A percentile compares a stretch with the other conserved stretches of the same genome.
These are phyloP conservation scores for Sylvicola cinctus DNA, from an alignment of 2,888 invertebrate species.

Conservation along the genomic window DNA sequence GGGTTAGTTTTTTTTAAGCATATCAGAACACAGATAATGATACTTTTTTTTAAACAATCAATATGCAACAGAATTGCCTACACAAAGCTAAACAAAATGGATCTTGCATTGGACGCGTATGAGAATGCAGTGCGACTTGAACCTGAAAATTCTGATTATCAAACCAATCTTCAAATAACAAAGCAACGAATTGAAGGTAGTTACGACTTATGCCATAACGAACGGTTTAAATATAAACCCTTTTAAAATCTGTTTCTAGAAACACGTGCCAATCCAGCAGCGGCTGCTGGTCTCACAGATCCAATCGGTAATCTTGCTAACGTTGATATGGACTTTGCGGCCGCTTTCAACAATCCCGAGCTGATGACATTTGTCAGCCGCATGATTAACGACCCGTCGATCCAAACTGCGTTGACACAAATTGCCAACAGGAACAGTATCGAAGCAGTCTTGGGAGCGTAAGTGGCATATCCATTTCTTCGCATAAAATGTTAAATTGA, in stretches of 20 bases:
- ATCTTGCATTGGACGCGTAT: slow-evolving; percentile 71
- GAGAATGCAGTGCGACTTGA: slow-evolving; percentile 75
- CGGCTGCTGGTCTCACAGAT: not conserved
- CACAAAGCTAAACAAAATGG: slow-evolving; percentile 60
- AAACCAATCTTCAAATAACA: slow-evolving; percentile 65
- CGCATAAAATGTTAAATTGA: no score
- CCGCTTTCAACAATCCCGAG: slow-evolving; percentile 7
- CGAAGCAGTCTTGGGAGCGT: slow-evolving; percentile 7
- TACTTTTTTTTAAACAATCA: slow-evolving; percentile 17
- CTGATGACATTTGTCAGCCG: slow-evolving; percentile 6
- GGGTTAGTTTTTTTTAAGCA: slow-evolving; percentile 26
- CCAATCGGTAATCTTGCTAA: slow-evolving; percentile 1
- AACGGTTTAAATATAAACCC: no score
- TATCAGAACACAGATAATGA: not conserved
- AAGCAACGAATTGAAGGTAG: no score
- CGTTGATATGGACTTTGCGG: slow-evolving; percentile 7
- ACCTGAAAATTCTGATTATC: slow-evolving; percentile 78
- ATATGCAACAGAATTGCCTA: slow-evolving; percentile 48
- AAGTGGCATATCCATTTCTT: not conserved
- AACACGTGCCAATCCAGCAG: not conserved
- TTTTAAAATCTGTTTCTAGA: no score
- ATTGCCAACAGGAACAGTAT: slow-evolving; percentile 6
- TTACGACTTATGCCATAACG: no score
- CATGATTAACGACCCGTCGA: slow-evolving; percentile 7
- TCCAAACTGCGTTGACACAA: slow-evolving; percentile 6